Percentiles rank a stretch among this genome's conserved stretches.
Evolutionary conservation across 2,113 vertebrate genomes (phyloP).

Genomic region (Stegostoma tigrinum): DNA sequence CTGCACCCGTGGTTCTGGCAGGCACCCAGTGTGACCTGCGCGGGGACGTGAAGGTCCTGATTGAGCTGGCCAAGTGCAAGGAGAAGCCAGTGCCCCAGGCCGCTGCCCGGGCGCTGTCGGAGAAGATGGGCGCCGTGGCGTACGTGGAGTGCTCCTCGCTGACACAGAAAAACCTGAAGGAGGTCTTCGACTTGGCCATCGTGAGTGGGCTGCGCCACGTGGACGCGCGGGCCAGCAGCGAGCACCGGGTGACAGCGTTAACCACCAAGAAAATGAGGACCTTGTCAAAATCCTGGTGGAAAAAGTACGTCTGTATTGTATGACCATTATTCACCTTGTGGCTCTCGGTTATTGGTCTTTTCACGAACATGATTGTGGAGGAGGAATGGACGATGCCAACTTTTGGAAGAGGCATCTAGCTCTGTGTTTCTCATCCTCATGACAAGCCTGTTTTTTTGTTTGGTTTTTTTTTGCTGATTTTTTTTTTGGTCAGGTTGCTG

Average conservation of each 20-base stretch:
- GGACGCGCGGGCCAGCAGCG: constrained; percentile 52
- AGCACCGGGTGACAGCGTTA: constrained; percentile 59
- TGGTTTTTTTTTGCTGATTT: too few relatives aligned
- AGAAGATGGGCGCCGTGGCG: constrained; percentile 61
- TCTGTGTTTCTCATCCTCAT: too few relatives aligned
- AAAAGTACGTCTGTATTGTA: constrained; percentile 71
- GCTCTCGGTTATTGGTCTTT: not conserved
- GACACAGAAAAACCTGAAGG: constrained; percentile 74
- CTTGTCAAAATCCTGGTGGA: constrained; percentile 77
- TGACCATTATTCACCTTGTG: constrained; percentile 40
- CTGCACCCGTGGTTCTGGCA: constrained; percentile 62
- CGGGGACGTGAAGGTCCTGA: constrained; percentile 68
- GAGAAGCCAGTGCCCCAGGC: constrained; percentile 59
- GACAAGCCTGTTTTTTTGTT: too few relatives aligned
- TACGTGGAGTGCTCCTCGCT: constrained; percentile 74
- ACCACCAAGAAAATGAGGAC: constrained; percentile 71
- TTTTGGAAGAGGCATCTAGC: not conserved
- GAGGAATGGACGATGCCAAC: not conserved
- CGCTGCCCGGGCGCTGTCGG: constrained; percentile 57
- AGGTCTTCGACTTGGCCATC: constrained; percentile 74
- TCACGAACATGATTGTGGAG: not conserved
- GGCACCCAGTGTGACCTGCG: constrained; percentile 74
- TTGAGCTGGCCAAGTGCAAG: constrained; percentile 58
- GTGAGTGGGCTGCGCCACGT: constrained; percentile 58
- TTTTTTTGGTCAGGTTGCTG: not conserved